A percentile compares a stretch with the other conserved stretches of the same genome.
phyloP scores from a whole-genome alignment of 1,140 invertebrate genomes.

The Polyergus mexicanus region DNA sequence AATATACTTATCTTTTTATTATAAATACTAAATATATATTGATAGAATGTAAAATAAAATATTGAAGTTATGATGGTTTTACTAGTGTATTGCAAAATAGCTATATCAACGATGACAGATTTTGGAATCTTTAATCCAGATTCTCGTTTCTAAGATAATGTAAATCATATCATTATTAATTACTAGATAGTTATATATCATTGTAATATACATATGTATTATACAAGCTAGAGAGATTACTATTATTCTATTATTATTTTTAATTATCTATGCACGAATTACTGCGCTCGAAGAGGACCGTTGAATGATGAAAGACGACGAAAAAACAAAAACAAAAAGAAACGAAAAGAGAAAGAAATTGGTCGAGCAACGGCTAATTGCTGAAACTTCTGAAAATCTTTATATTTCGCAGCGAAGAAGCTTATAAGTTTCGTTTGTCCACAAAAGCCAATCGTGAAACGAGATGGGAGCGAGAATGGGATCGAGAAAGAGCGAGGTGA shows the following conservation, averaged over 20 bases:
- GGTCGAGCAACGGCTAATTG: slow-evolving; percentile 59
- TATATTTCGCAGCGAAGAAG: slow-evolving; percentile 52
- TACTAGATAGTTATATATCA: background rate
- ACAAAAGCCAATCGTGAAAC: slow-evolving; percentile 21
- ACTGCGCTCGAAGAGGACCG: slow-evolving; percentile 8
- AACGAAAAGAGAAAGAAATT: slow-evolving; percentile 20
- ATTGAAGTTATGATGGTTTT: slow-evolving; percentile 5
- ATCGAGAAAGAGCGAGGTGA: slow-evolving; percentile 25
- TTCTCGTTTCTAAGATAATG: background rate
- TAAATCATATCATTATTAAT: background rate
- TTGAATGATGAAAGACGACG: background rate
- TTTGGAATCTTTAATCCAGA: background rate
- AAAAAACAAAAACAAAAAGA: background rate
- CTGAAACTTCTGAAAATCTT: slow-evolving; percentile 69
- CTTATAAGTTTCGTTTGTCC: background rate
- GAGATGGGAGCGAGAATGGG: slow-evolving; percentile 3
- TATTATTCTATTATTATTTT: slow-evolving; percentile 14
- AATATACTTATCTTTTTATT: background rate
- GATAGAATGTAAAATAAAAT: background rate
- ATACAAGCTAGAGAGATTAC: background rate
- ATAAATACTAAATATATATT: background rate
- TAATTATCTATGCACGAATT: slow-evolving; percentile 44
- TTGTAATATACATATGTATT: background rate
- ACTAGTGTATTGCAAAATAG: background rate
- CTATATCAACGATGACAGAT: background rate